phyloP scores from a whole-genome alignment of 2,113 vertebrate genomes.

The Chamaea fasciata region DNA sequence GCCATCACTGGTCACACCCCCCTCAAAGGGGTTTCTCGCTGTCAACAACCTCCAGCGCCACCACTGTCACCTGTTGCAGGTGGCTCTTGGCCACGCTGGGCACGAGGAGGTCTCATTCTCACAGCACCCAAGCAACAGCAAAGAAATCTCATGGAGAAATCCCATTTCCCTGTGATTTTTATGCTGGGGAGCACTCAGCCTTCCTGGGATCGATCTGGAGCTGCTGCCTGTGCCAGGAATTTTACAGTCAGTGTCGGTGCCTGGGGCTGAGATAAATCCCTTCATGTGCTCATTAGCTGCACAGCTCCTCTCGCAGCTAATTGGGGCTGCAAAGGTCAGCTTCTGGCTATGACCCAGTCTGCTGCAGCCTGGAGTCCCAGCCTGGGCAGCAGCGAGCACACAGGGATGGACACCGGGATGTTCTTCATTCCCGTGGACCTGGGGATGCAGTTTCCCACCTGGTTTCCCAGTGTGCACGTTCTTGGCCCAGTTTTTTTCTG shows the following conservation, averaged over 20 bases:
- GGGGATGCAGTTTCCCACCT: not conserved
- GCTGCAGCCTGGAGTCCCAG: not conserved
- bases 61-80: not conserved
- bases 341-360: not conserved
- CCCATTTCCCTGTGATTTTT: not conserved
- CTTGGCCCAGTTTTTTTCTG: not conserved
- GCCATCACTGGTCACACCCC: too few relatives aligned
- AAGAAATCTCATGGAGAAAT: not conserved
- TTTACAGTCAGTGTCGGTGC: not conserved
- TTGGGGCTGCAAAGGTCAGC: not conserved
- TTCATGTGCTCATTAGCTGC: not conserved
- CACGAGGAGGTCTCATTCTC: accelerated
- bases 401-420: accelerated
- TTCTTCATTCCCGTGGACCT: accelerated
- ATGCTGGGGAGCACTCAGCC: not conserved
- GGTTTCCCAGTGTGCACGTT: not conserved
- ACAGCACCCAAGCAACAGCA: not conserved
- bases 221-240: not conserved
- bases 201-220: not conserved
- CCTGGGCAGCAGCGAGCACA: not conserved
- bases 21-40: not conserved
- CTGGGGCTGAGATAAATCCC: constrained; percentile 18
- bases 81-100: not conserved
- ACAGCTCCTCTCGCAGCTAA: not conserved
- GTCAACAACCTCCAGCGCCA: not conserved